Conservation (phyloP, 2,113 vertebrate genomes). For the Craseonycteris thonglongyai region DNA sequence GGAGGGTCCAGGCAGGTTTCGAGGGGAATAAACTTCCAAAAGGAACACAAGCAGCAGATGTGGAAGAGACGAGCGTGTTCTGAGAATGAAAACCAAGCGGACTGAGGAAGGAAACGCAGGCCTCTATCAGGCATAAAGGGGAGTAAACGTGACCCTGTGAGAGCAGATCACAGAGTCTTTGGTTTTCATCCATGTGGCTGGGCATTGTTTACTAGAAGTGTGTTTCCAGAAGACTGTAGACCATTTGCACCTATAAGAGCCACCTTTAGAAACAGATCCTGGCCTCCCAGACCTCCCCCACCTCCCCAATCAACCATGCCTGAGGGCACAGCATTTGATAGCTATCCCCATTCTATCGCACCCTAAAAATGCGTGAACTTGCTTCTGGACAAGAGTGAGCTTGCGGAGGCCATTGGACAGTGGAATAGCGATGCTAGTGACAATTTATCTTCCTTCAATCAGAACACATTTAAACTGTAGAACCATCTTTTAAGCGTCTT, state of each 20-base stretch:
- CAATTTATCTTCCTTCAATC: too few relatives aligned
- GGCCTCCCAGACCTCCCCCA: neutral
- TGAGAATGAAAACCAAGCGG: neutral
- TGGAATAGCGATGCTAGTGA: fast-evolving
- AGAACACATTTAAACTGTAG: neutral
- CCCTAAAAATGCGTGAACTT: fast-evolving
- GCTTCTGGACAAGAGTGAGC: fast-evolving
- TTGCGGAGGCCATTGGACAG: neutral
- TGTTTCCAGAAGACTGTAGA: neutral
- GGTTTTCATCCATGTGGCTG: too few relatives aligned
- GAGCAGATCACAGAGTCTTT: too few relatives aligned
- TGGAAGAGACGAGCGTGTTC: fast-evolving
- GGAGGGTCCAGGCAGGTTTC: neutral
- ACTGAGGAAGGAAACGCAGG: neutral
- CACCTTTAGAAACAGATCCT: neutral
- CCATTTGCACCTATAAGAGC: fast-evolving
- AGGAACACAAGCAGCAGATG: fast-evolving
- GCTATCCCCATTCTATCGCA: fast-evolving
- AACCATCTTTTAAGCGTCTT: neutral
- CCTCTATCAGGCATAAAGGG: fast-evolving
- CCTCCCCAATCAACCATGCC: fast-evolving
- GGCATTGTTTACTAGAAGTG: neutral
- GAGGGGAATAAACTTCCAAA: neutral
- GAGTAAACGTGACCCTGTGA: fast-evolving
- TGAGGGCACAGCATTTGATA: neutral